These are phyloP conservation scores for Diplogasteroides magnus DNA, from an alignment of 1,140 invertebrate species.

Conservation along the genomic window DNA sequence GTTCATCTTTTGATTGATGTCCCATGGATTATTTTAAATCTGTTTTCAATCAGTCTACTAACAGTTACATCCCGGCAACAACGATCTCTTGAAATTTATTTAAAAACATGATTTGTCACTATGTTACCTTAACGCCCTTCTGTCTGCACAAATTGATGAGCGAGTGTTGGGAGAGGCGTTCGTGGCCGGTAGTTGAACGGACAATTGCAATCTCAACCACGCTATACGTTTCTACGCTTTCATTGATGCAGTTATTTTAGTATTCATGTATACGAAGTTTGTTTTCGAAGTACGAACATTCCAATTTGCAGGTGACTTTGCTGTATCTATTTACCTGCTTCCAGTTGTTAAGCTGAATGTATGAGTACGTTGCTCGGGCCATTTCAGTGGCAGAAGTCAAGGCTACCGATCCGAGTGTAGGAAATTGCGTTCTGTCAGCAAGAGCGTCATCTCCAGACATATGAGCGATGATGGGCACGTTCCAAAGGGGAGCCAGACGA, in stretches of 20 bases:
- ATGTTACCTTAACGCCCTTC: constrained; percentile 8
- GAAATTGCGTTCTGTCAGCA: constrained; percentile 47
- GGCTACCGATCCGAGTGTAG: constrained; percentile 54
- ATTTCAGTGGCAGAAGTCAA: constrained; percentile 54
- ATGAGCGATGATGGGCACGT: constrained; percentile 54
- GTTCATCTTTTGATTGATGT: too few species aligned
- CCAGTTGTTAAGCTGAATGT: constrained; percentile 50
- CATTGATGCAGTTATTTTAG: too few species aligned
- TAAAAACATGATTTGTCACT: neutral
- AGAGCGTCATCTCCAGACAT: constrained; percentile 54
- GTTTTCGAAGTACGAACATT: neutral
- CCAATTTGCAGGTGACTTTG: neutral
- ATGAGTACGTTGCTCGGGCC: constrained; percentile 51
- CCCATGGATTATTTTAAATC: too few species aligned
- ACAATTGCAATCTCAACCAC: constrained; percentile 43
- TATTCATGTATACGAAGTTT: too few species aligned
- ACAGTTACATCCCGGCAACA: neutral
- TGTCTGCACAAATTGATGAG: constrained; percentile 48
- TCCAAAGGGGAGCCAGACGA: constrained; percentile 50
- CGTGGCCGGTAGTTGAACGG: constrained; percentile 40
- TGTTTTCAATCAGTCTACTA: neutral
- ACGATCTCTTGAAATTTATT: too few species aligned
- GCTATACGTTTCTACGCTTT: too few species aligned
- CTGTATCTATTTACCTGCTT: constrained; percentile 41
- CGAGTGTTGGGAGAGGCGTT: constrained; percentile 51